phyloP scores from a whole-genome alignment of 2,888 invertebrate genomes.

The Sinohyriopsis cumingii region DNA sequence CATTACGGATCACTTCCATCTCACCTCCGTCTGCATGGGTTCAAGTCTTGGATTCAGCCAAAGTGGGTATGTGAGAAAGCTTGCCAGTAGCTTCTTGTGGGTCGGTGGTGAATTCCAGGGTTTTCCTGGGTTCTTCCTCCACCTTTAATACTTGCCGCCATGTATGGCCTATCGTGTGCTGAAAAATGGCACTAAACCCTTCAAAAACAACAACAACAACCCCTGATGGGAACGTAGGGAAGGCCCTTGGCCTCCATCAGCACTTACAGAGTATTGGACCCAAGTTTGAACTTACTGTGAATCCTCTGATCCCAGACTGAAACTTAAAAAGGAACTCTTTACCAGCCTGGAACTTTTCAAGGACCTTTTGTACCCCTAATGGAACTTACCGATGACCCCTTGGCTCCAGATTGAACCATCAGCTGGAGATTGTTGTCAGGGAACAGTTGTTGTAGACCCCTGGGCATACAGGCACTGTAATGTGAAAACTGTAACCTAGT shows the following conservation, averaged over 20 bases:
- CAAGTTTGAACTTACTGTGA: neutral
- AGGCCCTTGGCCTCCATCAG: neutral
- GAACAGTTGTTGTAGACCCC: constrained; percentile 89
- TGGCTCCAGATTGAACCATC: constrained; percentile 99
- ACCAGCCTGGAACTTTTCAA: constrained; percentile 89
- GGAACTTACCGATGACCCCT: constrained; percentile 88
- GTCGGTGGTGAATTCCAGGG: no score
- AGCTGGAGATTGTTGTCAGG: constrained; percentile 97
- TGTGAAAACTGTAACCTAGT: neutral
- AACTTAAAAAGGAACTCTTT: constrained; percentile 99
- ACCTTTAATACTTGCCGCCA: no score
- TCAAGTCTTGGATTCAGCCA: no score
- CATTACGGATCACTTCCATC: no score
- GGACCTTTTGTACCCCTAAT: constrained; percentile 75
- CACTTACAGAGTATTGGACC: neutral
- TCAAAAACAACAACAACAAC: no score
- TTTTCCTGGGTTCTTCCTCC: no score
- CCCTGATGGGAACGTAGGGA: neutral
- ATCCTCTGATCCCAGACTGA: constrained; percentile 77
- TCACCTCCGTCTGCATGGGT: no score
- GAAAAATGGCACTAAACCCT: no score
- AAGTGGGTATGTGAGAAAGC: no score
- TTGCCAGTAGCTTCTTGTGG: no score
- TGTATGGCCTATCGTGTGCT: no score
- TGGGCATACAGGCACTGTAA: constrained; percentile 82